Conservation (phyloP, 2,888 invertebrate species). For the Aspidiotus destructor region DNA sequence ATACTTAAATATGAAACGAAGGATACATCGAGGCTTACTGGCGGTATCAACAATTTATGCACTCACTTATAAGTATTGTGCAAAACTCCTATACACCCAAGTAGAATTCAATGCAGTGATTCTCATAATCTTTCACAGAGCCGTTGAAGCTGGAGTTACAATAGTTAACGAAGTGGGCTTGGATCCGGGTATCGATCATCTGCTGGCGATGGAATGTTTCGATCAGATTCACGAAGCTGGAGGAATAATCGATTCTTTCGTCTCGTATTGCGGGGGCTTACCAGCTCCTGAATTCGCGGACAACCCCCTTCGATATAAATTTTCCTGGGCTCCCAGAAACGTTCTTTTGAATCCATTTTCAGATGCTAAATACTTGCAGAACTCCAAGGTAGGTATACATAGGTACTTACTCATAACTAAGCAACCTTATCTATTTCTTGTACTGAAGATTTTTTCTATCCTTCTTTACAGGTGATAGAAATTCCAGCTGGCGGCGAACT, state of each 20-base stretch:
- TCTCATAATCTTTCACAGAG: slow-evolving; percentile 41
- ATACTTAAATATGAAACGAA: no score
- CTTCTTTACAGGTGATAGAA: slow-evolving; percentile 59
- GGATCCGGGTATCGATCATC: slow-evolving; percentile 97
- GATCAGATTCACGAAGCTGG: slow-evolving; percentile 82
- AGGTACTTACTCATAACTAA: neutral
- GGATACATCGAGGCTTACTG: no score
- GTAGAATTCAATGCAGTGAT: no score
- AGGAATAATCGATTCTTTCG: slow-evolving; percentile 86
- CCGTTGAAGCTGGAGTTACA: slow-evolving; percentile 79
- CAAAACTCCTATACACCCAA: no score
- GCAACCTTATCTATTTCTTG: no score
- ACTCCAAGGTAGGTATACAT: slow-evolving; percentile 56
- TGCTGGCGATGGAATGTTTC: slow-evolving; percentile 92
- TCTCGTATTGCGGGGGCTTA: slow-evolving; percentile 93
- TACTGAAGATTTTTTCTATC: neutral
- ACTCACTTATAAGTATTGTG: no score
- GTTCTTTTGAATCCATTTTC: slow-evolving; percentile 83
- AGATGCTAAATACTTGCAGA: slow-evolving; percentile 74
- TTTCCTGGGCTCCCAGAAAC: slow-evolving; percentile 94
- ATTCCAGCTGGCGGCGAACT: slow-evolving; percentile 80
- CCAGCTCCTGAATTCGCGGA: slow-evolving; percentile 95
- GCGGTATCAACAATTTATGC: no score
- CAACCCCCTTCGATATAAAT: slow-evolving; percentile 81
- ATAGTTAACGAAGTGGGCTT: slow-evolving; percentile 93